phyloP scores from a whole-genome alignment of 2,888 invertebrate species.

The Hydraecia micacea region DNA sequence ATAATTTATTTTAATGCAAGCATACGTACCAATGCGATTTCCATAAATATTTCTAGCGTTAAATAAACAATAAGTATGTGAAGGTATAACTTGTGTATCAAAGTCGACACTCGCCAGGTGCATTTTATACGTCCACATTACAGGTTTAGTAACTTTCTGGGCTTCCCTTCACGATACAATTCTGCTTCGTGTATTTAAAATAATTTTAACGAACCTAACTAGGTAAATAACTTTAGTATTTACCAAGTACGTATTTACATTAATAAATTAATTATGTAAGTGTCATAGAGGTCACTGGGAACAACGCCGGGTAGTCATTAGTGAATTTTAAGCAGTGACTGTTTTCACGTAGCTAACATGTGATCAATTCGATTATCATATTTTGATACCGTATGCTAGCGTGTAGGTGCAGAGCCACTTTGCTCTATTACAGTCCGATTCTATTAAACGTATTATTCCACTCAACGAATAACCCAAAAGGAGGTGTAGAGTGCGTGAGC shows the following conservation, averaged over 20 bases:
- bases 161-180: slow-evolving; percentile 20
- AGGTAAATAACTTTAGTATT: slow-evolving; percentile 26
- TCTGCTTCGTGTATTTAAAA: slow-evolving; percentile 17
- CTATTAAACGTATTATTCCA: background rate
- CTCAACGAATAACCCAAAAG: no score
- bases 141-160: slow-evolving; percentile 54
- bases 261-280: slow-evolving; percentile 82
- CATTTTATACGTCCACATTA: slow-evolving; percentile 66
- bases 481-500: no score
- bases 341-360: slow-evolving; percentile 50
- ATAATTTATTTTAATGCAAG: background rate
- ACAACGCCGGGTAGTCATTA: slow-evolving; percentile 78
- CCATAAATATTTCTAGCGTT: background rate
- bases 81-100: slow-evolving; percentile 33
- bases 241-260: slow-evolving; percentile 40
- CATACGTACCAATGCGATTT: background rate
- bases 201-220: slow-evolving; percentile 12
- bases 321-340: slow-evolving; percentile 62
- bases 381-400: background rate
- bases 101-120: slow-evolving; percentile 74
- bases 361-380: slow-evolving; percentile 38
- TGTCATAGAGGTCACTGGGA: slow-evolving; percentile 82
- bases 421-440: background rate
- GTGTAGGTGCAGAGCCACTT: background rate
- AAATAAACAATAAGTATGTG: slow-evolving; percentile 10